Evolutionary conservation across 2,888 invertebrate genomes (phyloP).

Genomic region (Acrobasis consociella): DNA sequence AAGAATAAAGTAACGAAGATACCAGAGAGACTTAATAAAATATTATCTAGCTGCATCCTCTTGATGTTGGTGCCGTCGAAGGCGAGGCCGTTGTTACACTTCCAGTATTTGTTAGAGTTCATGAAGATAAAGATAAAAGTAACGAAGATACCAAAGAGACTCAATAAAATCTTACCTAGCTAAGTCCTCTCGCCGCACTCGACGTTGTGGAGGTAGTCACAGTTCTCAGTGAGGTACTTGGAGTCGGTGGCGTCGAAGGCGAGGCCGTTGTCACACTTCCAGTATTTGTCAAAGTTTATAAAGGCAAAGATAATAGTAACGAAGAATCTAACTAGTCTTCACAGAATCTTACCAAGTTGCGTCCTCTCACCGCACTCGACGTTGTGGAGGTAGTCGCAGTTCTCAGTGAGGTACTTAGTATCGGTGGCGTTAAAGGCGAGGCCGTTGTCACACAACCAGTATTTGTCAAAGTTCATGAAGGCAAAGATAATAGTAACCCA

Average conservation of each 20-base stretch:
- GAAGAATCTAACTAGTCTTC: too few relatives aligned
- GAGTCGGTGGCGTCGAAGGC: conserved; percentile 95
- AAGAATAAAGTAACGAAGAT: too few relatives aligned
- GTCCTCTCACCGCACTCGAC: conserved; percentile 95
- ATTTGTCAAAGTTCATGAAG: conserved; percentile 98
- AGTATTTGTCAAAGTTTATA: conserved; percentile 98
- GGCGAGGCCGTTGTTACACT: conserved; percentile 95
- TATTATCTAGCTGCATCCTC: conserved; percentile 89
- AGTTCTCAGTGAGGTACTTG: conserved; percentile 96
- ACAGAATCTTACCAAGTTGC: conserved; percentile 85
- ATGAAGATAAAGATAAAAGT: too few relatives aligned
- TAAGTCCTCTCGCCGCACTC: conserved; percentile 95
- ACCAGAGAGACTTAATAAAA: background rate
- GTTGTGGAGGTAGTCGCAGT: conserved; percentile 97
- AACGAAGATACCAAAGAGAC: background rate
- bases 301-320: too few relatives aligned
- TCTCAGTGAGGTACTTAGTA: conserved; percentile 94
- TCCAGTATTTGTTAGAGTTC: conserved; percentile 86
- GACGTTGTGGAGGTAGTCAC: conserved; percentile 97
- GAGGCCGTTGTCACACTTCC: conserved; percentile 96
- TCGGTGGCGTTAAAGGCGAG: conserved; percentile 95
- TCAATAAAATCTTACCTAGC: conserved; percentile 83
- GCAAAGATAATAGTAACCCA: too few relatives aligned
- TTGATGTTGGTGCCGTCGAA: conserved; percentile 94
- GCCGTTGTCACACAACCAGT: conserved; percentile 97